Conservation (phyloP, 2,888 invertebrate species). For the Synergus laeviventris region DNA sequence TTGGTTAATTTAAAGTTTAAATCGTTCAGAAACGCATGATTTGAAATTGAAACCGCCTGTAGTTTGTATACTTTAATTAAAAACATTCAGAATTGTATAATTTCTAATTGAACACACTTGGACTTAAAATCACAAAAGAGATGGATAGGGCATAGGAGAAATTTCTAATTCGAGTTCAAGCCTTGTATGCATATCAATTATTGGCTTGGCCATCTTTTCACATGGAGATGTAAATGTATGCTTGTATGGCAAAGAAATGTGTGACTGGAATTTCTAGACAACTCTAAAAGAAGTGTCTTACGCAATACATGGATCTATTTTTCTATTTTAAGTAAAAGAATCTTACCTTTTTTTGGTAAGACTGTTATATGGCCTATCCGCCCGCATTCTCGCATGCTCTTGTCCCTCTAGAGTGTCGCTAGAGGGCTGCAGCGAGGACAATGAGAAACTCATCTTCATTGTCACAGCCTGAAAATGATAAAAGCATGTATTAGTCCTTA, state of each 20-base stretch:
- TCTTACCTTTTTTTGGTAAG: slow-evolving; percentile 85
- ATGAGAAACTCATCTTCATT: slow-evolving; percentile 88
- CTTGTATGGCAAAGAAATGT: neutral
- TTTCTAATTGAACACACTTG: too few species aligned
- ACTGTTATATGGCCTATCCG: slow-evolving; percentile 89
- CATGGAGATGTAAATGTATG: slow-evolving; percentile 27
- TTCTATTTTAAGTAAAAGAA: slow-evolving; percentile 7
- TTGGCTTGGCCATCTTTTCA: slow-evolving; percentile 19
- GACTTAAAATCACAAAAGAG: neutral
- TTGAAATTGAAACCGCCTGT: too few species aligned
- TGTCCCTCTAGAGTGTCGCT: slow-evolving; percentile 77
- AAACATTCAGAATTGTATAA: too few species aligned
- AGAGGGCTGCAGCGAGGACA: slow-evolving; percentile 87
- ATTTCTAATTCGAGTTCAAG: slow-evolving; percentile 22
- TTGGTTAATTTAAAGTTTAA: too few species aligned
- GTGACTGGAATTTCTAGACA: slow-evolving; percentile 29
- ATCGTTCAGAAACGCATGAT: too few species aligned
- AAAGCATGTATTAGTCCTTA: slow-evolving; percentile 40
- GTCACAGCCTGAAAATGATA: slow-evolving; percentile 80
- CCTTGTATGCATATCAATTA: slow-evolving; percentile 27
- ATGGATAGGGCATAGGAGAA: slow-evolving; percentile 10
- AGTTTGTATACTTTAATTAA: too few species aligned
- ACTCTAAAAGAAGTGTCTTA: slow-evolving; percentile 1
- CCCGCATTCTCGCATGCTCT: slow-evolving; percentile 74
- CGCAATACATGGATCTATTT: neutral